Conservation (phyloP, 2,113 vertebrate genomes). For the Corythornis madagascariensis region DNA sequence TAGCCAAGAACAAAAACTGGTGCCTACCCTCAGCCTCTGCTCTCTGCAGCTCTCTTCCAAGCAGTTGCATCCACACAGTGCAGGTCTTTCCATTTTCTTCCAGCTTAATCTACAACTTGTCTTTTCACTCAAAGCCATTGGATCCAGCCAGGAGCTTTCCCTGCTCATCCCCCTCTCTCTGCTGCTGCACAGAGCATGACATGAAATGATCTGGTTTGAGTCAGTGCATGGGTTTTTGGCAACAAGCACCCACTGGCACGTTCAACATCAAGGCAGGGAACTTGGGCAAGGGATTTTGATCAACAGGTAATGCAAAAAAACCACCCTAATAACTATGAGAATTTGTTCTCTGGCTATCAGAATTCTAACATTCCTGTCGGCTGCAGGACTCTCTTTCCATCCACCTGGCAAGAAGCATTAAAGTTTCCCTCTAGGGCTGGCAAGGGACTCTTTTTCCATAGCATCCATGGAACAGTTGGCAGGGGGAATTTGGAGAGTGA, state of each 20-base stretch:
- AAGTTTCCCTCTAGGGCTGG: constrained; percentile 22
- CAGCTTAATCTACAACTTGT: not conserved
- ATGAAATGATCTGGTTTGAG: not conserved
- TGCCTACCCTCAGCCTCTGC: not conserved
- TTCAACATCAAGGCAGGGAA: not conserved
- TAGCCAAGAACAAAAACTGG: not conserved
- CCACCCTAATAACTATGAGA: no score
- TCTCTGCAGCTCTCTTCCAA: not conserved
- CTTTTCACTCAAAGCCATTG: not conserved
- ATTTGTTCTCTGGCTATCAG: not conserved
- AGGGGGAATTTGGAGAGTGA: constrained; percentile 20
- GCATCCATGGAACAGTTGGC: constrained; percentile 39
- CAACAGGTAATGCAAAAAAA: not conserved
- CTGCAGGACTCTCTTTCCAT: constrained; percentile 24
- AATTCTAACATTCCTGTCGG: not conserved
- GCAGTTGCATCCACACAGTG: not conserved
- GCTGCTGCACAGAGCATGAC: fast-evolving
- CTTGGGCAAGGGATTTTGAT: not conserved
- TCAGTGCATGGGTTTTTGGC: not conserved
- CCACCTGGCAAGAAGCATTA: not conserved
- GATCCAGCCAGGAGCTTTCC: not conserved
- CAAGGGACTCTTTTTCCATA: constrained; percentile 33
- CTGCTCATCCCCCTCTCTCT: not conserved
- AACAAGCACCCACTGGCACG: not conserved
- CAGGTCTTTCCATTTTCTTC: not conserved